Conservation (phyloP, 2,113 vertebrate genomes). For the Tonatia bakeri region DNA sequence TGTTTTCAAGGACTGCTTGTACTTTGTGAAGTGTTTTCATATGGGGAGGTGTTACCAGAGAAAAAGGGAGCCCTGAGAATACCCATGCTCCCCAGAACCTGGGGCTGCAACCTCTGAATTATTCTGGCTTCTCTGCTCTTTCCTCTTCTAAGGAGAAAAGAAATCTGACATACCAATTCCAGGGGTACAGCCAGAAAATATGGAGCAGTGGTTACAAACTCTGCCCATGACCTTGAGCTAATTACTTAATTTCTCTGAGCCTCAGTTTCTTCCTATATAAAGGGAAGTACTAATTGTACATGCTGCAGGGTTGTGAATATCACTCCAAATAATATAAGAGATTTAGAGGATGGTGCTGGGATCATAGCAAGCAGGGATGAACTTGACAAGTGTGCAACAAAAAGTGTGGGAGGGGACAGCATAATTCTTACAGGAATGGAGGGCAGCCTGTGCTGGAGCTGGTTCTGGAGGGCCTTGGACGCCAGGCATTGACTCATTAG, state of each 20-base stretch:
- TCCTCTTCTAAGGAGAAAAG: not conserved
- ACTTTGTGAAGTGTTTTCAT: not conserved
- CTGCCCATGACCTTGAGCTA: not conserved
- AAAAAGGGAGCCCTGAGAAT: not conserved
- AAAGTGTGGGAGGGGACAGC: not conserved
- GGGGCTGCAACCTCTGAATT: not conserved
- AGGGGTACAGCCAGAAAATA: not conserved
- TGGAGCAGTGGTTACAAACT: not conserved
- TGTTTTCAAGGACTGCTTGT: not conserved
- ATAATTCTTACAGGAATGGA: not conserved
- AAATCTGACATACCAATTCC: not conserved
- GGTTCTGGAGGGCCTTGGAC: not conserved
- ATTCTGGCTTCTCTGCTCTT: not conserved
- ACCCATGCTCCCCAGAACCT: not conserved
- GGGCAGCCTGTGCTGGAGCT: not conserved
- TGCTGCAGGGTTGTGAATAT: not conserved
- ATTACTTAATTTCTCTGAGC: not conserved
- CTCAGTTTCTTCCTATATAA: not conserved
- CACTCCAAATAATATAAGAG: not conserved
- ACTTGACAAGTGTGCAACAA: not conserved
- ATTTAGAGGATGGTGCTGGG: not conserved
- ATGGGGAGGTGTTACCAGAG: not conserved
- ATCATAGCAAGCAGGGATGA: not conserved
- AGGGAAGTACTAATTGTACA: not conserved
- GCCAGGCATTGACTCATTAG: not conserved